Conservation (phyloP, 2,797 vertebrate species). For the Chelon auratus region DNA sequence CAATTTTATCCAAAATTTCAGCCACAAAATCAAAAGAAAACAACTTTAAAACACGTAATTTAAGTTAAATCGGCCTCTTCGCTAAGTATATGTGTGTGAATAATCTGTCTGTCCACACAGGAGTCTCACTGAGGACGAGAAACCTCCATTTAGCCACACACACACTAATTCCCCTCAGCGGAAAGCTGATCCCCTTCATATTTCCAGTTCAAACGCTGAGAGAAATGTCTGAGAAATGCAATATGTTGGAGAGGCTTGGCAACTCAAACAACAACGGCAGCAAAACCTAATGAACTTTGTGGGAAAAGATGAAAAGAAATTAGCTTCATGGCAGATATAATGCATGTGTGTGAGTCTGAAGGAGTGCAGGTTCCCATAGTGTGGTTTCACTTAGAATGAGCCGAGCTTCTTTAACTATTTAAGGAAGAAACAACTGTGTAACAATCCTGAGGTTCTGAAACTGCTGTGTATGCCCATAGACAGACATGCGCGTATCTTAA, state of each 20-base stretch:
- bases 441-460: constrained; percentile 6
- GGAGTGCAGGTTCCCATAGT: constrained; percentile 68
- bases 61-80: background rate
- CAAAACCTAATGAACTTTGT: constrained; percentile 74
- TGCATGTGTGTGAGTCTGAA: constrained; percentile 65
- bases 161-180: constrained; percentile 51
- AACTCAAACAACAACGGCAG: constrained; percentile 67
- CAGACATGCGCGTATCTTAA: constrained; percentile 42
- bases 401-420: constrained; percentile 29
- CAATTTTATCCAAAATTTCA: too few relatives aligned
- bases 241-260: constrained; percentile 69
- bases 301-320: constrained; percentile 76
- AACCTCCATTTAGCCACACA: constrained; percentile 30
- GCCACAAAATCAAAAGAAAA: too few relatives aligned
- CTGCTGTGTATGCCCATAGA: constrained; percentile 2
- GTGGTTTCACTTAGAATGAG: constrained; percentile 46
- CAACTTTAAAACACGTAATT: too few relatives aligned
- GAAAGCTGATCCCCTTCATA: constrained; percentile 78
- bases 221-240: constrained; percentile 76
- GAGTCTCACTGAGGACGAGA: constrained; percentile 42
- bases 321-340: constrained; percentile 63
- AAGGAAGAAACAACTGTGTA: constrained; percentile 22
- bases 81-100: constrained; percentile 17
- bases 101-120: constrained; percentile 49
- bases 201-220: constrained; percentile 77